Evolutionary conservation across 2,888 invertebrate species (phyloP).

Genomic region (Itoplectis maculator): DNA sequence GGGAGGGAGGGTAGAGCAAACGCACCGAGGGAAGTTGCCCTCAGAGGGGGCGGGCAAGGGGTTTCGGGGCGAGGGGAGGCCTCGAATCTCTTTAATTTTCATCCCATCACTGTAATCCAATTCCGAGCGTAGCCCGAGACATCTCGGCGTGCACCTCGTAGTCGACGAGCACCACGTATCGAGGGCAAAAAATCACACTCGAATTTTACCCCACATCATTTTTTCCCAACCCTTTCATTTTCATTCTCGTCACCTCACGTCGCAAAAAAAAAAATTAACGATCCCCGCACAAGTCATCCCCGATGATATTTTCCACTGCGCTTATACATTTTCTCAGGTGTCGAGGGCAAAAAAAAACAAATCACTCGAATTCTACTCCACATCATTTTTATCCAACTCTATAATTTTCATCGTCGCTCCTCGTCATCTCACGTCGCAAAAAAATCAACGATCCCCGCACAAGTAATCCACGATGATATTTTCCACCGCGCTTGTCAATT

Average conservation of each 20-base stretch:
- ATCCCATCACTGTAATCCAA: slow-evolving; percentile 69
- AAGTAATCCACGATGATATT: neutral
- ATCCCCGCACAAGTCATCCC: too few relatives aligned
- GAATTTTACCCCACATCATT: neutral
- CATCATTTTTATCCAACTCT: too few relatives aligned
- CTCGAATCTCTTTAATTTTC: slow-evolving; percentile 66
- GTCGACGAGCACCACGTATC: slow-evolving; percentile 9
- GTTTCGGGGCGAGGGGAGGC: neutral
- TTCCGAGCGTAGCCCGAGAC: slow-evolving; percentile 45
- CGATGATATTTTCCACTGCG: too few relatives aligned
- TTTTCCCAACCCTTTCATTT: too few relatives aligned
- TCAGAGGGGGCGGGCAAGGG: neutral
- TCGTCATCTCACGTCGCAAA: neutral
- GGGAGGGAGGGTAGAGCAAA: too few relatives aligned
- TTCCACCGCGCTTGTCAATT: neutral
- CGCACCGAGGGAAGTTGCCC: neutral
- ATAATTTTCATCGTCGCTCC: too few relatives aligned
- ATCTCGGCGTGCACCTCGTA: slow-evolving; percentile 34
- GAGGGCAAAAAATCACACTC: slow-evolving; percentile 17
- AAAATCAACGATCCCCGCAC: neutral
- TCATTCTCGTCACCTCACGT: neutral
- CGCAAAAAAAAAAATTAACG: too few relatives aligned
- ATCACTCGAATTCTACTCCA: too few relatives aligned
- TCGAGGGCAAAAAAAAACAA: too few relatives aligned
- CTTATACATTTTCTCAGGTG: too few relatives aligned